Percentiles rank a stretch among this genome's conserved stretches.
Evolutionary conservation across 92 coral and sea anemone genomes (phyloP).

Genomic region (Heliopora coerulea): DNA sequence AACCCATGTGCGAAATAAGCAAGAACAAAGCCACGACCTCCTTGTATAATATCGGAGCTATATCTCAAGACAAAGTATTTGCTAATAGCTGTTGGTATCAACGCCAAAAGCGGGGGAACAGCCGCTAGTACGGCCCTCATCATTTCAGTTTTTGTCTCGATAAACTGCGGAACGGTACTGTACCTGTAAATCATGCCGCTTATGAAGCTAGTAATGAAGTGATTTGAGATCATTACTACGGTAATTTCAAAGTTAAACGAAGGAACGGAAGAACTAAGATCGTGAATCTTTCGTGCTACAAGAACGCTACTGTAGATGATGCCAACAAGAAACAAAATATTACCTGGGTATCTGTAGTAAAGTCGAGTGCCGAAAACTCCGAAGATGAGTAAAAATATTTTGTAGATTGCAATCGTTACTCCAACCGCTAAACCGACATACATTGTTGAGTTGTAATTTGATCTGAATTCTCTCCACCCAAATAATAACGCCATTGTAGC

Average conservation of each 20-base stretch:
- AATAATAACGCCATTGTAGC: not conserved
- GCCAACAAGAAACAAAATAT: not conserved
- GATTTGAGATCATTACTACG: not conserved
- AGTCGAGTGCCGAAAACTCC: not conserved
- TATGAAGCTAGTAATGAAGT: not conserved
- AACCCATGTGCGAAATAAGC: constrained; percentile 47
- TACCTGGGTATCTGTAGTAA: not conserved
- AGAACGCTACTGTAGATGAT: not conserved
- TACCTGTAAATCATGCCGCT: not conserved
- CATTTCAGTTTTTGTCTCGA: constrained; percentile 25
- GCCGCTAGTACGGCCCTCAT: constrained; percentile 40
- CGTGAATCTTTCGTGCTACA: not conserved
- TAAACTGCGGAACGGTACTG: not conserved
- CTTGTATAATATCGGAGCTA: constrained; percentile 42
- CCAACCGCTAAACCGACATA: not conserved
- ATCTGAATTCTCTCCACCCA: not conserved
- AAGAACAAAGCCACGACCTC: constrained; percentile 49
- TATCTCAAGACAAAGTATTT: constrained; percentile 42
- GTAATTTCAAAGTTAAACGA: not conserved
- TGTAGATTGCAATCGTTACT: not conserved
- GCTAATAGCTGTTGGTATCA: constrained; percentile 9
- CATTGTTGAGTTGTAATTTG: not conserved
- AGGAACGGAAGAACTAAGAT: not conserved
- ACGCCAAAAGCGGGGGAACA: constrained; percentile 43
- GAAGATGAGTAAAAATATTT: not conserved